These are phyloP conservation scores for Phainopepla nitens DNA, from an alignment of 2,113 vertebrate genomes.

Conservation along the genomic window DNA sequence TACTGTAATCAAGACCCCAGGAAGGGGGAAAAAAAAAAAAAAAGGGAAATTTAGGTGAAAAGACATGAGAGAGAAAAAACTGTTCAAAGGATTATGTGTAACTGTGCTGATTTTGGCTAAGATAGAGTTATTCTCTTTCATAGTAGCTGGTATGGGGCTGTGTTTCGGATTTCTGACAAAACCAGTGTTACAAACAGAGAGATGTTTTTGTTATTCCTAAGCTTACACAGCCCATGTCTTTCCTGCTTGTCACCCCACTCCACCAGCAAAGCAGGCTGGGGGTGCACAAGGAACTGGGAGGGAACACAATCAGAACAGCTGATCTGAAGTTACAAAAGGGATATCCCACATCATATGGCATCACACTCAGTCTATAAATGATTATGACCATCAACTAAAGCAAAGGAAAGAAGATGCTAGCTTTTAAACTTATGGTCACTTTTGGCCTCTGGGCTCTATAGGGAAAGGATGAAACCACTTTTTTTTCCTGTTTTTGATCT, in stretches of 20 bases:
- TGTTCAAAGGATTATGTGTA: not conserved
- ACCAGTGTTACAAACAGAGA: not conserved
- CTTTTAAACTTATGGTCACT: not conserved
- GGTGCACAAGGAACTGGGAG: not conserved
- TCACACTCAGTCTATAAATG: not conserved
- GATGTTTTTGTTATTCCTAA: not conserved
- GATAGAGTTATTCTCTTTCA: not conserved
- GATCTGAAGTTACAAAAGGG: not conserved
- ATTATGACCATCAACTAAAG: not conserved
- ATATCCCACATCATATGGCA: not conserved
- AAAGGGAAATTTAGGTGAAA: not conserved
- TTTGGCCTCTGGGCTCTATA: not conserved
- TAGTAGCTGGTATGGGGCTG: not conserved
- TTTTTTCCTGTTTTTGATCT: not conserved
- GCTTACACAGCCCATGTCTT: not conserved
- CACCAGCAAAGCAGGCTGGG: not conserved
- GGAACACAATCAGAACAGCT: not conserved
- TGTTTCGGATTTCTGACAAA: not conserved
- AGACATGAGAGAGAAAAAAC: not conserved
- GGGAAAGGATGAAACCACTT: not conserved
- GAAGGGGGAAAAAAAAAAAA: not conserved
- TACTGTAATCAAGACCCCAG: not conserved
- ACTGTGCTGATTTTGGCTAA: not conserved
- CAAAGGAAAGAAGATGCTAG: not conserved
- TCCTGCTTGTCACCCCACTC: not conserved